Conservation (phyloP, 1,140 invertebrate species). For the Apis laboriosa region DNA sequence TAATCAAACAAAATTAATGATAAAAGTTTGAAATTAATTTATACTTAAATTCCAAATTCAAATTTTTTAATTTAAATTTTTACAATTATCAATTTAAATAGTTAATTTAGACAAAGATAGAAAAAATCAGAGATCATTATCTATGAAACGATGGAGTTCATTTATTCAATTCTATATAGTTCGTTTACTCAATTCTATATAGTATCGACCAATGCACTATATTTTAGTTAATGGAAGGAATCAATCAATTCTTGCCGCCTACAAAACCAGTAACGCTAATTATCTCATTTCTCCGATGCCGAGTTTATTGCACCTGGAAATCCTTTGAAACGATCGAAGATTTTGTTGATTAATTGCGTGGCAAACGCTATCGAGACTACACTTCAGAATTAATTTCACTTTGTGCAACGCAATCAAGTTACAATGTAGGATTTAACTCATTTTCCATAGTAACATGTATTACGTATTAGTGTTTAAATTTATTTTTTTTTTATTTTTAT, state of each 20-base stretch:
- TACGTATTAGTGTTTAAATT: not conserved
- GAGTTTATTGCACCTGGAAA: conserved; percentile 31
- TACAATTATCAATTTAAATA: not conserved
- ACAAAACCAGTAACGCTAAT: conserved; percentile 45
- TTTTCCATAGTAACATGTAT: not conserved
- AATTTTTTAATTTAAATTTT: too few relatives aligned
- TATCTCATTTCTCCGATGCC: conserved; percentile 44
- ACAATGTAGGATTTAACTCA: not conserved
- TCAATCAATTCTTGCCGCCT: conserved; percentile 58
- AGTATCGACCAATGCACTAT: not conserved
- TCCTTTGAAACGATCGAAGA: conserved; percentile 34
- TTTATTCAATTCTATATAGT: conserved; percentile 48
- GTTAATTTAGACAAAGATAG: not conserved
- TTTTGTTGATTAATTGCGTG: conserved; percentile 41
- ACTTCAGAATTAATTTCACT: conserved; percentile 34
- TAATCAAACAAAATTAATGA: too few relatives aligned
- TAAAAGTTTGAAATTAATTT: too few relatives aligned
- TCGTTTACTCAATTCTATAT: conserved; percentile 47
- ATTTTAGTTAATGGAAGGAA: conserved; percentile 55
- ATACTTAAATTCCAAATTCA: too few relatives aligned
- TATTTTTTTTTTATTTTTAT: not conserved
- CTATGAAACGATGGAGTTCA: conserved; percentile 18
- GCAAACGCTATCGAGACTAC: not conserved
- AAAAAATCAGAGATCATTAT: conserved; percentile 19
- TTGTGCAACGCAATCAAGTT: not conserved